Base-by-base conservation (phyloP, 2,113 vertebrate species). In the Labeo rohita region DNA sequence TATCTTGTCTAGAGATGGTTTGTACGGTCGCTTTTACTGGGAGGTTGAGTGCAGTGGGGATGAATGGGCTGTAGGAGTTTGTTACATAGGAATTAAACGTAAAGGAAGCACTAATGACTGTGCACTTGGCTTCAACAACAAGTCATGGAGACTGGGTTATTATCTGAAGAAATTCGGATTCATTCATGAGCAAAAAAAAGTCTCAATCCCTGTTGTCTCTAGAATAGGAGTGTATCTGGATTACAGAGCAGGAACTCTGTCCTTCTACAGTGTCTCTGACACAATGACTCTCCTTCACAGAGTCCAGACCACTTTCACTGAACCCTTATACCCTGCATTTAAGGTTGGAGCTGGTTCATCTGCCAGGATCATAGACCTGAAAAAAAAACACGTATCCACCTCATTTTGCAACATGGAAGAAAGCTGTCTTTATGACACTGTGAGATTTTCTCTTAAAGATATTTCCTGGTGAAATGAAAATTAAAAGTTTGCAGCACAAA, bases 161-260 rank as follows among this genome's bases (percentile, higher is more conserved):
- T 94, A 94, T 0, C 94, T 95, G 3, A 86, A 93, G 0, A 92
- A 90, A 0, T 91, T 91, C 74, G 88, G 92, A 89, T 95, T 94
- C 78, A 93, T 93, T 92, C 95, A 97, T 83, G 65, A 93, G 0
- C 77, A 59, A 72, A 0, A 5, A 34, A 9, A 72, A 72, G 9
- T 45, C 16, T 43, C 39, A 45, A 11, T 72, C 68, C 68, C 68
- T 6, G 68, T 21, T 11, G 9, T 16, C 39, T 72, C 68, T 72
- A 72, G 68, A 45, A 9, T 72, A 45, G 68, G 68, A 72, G 68
- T 72, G 68, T 72, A 72, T 72, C 36, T 72, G 68, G 68, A 72
- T 72, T 39, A 72, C 18, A 45, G 18, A 21, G 68, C 68, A 72
- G 68, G 68, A 3, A 39, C 12, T 4, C 39, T 72, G 18, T 18